phyloP scores from a whole-genome alignment of 2,113 vertebrate genomes.

The Lophius piscatorius region DNA sequence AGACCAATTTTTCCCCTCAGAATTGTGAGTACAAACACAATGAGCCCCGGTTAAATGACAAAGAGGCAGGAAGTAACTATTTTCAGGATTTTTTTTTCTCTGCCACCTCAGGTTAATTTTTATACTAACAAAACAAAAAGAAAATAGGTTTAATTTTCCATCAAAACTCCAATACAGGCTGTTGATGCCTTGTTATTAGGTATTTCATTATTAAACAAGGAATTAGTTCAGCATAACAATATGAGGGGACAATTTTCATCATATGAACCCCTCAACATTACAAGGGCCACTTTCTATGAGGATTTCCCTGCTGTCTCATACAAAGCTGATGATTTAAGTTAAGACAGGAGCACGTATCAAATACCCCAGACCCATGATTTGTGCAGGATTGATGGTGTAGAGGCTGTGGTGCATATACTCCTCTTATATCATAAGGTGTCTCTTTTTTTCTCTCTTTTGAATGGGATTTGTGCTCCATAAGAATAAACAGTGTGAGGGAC shows the following conservation, averaged over 20 bases:
- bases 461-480: slow-evolving; percentile 9
- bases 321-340: slow-evolving; percentile 8
- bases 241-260: slow-evolving; percentile 42
- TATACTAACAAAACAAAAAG: slow-evolving; percentile 58
- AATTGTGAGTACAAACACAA: slow-evolving; percentile 73
- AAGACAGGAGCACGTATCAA: neutral
- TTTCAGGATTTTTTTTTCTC: slow-evolving; percentile 40
- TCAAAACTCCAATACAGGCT: slow-evolving; percentile 34
- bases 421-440: slow-evolving; percentile 20
- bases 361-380: slow-evolving; percentile 42
- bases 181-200: slow-evolving; percentile 55
- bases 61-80: slow-evolving; percentile 66
- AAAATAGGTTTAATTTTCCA: slow-evolving; percentile 63
- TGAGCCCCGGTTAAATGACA: slow-evolving; percentile 63
- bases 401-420: slow-evolving; percentile 35
- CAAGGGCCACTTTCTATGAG: slow-evolving; percentile 42
- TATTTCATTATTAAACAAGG: slow-evolving; percentile 70
- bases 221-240: slow-evolving; percentile 62
- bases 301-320: slow-evolving; percentile 21
- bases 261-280: slow-evolving; percentile 45
- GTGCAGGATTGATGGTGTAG: slow-evolving; percentile 56
- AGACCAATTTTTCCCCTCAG: slow-evolving; percentile 67
- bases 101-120: slow-evolving; percentile 55
- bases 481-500: neutral
- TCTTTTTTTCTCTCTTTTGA: slow-evolving; percentile 7